These are phyloP conservation scores for Meleagris gallopavo DNA, from an alignment of 2,113 vertebrate genomes.

Conservation along the genomic window DNA sequence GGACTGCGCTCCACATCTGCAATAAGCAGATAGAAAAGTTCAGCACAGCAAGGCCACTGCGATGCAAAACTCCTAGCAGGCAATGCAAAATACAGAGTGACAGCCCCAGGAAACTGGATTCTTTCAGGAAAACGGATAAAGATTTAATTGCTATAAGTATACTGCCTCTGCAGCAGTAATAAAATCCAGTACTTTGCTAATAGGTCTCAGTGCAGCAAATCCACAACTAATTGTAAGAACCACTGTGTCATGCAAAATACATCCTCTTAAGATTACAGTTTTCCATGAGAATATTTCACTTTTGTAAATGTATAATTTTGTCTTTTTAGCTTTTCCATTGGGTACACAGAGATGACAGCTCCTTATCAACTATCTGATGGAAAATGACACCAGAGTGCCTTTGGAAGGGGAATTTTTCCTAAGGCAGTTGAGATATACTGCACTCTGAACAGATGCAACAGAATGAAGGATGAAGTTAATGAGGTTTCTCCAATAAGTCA, in stretches of 20 bases:
- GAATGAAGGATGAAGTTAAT: fast-evolving
- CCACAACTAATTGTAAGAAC: not conserved
- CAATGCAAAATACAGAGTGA: not conserved
- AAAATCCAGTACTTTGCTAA: not conserved
- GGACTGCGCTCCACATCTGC: constrained; percentile 76
- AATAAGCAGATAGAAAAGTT: not conserved
- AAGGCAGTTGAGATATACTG: not conserved
- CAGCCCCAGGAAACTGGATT: not conserved
- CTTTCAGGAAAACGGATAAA: not conserved
- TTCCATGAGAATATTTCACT: not conserved
- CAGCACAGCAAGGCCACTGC: not conserved
- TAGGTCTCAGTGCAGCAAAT: not conserved
- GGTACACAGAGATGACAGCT: not conserved
- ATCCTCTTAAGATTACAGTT: not conserved
- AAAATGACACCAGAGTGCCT: not conserved
- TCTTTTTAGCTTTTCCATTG: not conserved
- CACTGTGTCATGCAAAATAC: not conserved
- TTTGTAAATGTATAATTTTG: not conserved
- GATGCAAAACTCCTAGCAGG: not conserved
- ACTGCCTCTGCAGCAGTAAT: not conserved
- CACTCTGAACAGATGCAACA: not conserved
- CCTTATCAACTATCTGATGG: not conserved
- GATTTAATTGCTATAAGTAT: not conserved
- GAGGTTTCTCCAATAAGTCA: not conserved
- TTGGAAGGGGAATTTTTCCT: not conserved